Percentiles rank a stretch among this genome's conserved stretches.
Conservation (phyloP, 30 jellyfish, hydroid and myxozoan species). For the Haliclystus octoradiatus region DNA sequence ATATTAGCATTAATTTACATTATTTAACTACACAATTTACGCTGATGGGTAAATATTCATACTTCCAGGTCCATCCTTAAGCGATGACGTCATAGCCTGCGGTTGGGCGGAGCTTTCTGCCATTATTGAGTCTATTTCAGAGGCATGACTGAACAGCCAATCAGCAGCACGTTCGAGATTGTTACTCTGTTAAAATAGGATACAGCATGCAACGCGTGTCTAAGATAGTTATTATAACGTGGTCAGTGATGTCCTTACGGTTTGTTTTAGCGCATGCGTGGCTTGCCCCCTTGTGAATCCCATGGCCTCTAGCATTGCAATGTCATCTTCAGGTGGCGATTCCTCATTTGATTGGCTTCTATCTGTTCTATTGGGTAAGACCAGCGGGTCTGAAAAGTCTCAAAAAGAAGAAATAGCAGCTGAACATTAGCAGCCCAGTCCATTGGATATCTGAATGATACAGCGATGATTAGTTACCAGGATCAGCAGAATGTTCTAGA, state of each 20-base stretch:
- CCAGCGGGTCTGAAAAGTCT: no score
- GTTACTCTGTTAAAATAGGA: constrained; percentile 30
- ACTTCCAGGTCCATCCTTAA: constrained; percentile 77
- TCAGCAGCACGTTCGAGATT: constrained; percentile 92
- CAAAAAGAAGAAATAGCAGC: no score
- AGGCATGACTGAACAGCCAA: constrained; percentile 73
- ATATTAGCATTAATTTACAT: not conserved
- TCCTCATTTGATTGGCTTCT: no score
- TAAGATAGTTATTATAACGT: no score
- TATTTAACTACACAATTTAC: not conserved
- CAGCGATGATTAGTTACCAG: no score
- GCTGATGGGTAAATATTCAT: no score
- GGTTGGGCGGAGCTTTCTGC: constrained; percentile 12
- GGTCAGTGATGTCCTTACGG: no score
- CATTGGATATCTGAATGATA: no score
- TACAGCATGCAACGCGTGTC: not conserved
- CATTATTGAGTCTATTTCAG: constrained; percentile 41
- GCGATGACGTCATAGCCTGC: constrained; percentile 3
- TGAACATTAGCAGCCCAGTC: not conserved
- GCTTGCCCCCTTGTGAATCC: constrained; percentile 84
- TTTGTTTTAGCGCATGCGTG: constrained; percentile 57
- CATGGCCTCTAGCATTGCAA: constrained; percentile 70
- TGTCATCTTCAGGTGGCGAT: constrained; percentile 12
- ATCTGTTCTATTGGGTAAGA: no score
- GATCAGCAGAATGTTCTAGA: constrained; percentile 47